Percentiles rank a stretch among this genome's conserved stretches.
Conservation (phyloP, 2,888 invertebrate genomes). For the Andrena marginata region DNA sequence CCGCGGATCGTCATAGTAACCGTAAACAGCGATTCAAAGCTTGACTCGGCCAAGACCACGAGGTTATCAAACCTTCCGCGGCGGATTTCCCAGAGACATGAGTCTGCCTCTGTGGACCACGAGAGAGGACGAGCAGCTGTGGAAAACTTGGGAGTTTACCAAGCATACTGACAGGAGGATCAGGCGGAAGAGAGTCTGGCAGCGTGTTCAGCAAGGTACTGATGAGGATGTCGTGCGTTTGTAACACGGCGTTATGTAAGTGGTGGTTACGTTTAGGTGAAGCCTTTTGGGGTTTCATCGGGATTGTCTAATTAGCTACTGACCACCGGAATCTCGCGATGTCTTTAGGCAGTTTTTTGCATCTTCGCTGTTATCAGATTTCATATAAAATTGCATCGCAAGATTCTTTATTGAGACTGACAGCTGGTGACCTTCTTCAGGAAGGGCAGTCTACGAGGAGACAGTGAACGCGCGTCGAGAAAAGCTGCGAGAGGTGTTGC, state of each 20-base stretch:
- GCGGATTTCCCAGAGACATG: slow-evolving; percentile 25
- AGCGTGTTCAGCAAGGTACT: slow-evolving; percentile 75
- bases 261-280: background rate
- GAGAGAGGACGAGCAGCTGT: slow-evolving; percentile 61
- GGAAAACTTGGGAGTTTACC: slow-evolving; percentile 69
- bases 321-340: background rate
- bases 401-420: background rate
- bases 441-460: slow-evolving; percentile 85
- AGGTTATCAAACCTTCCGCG: background rate
- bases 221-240: background rate
- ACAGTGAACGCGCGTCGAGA: slow-evolving; percentile 85
- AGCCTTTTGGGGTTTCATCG: background rate
- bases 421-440: slow-evolving; percentile 69
- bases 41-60: background rate
- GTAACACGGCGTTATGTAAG: slow-evolving; percentile 3
- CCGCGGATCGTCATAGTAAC: slow-evolving; percentile 66
- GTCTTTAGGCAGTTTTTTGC: background rate
- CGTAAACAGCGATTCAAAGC: slow-evolving; percentile 32
- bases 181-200: slow-evolving; percentile 62
- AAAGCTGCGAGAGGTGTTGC: slow-evolving; percentile 82
- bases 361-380: background rate
- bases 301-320: background rate
- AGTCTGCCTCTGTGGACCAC: slow-evolving; percentile 62
- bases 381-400: slow-evolving; percentile 18
- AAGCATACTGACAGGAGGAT: slow-evolving; percentile 68